A percentile compares a stretch with the other conserved stretches of the same genome.
Conservation (phyloP, 2,113 vertebrate genomes). For the Narcine bancroftii region DNA sequence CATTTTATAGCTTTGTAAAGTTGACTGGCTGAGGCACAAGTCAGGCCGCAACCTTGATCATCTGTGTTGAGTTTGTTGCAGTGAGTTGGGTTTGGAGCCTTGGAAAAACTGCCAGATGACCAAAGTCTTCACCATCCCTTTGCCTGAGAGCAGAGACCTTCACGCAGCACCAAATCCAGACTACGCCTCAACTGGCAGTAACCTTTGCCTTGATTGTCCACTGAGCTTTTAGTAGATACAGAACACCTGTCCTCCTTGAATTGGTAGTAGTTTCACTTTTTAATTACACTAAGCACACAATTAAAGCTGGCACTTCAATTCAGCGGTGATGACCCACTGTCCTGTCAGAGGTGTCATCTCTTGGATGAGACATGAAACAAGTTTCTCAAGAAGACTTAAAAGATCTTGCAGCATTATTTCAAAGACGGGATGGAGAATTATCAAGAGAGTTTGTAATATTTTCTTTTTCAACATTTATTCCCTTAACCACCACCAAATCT, state of each 20-base stretch:
- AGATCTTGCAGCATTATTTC: background rate
- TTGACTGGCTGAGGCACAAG: background rate
- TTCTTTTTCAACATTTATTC: background rate
- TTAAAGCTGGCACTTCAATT: background rate
- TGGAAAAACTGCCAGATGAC: background rate
- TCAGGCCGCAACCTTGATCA: background rate
- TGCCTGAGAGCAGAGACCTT: no score
- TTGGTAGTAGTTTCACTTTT: no score
- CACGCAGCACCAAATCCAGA: no score
- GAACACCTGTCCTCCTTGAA: no score
- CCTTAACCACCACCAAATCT: background rate
- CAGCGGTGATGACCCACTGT: background rate
- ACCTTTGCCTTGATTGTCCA: no score
- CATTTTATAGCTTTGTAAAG: background rate
- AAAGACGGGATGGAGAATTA: background rate
- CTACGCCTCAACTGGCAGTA: no score
- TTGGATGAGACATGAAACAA: no score
- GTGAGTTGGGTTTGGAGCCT: background rate
- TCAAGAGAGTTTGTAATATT: no score
- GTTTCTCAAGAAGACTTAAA: background rate
- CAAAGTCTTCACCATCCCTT: background rate
- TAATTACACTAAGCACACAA: background rate
- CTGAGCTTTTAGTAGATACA: no score
- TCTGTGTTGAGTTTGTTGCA: background rate
- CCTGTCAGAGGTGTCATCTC: background rate